Percentiles rank a stretch among this genome's conserved stretches.
These are phyloP conservation scores for Aphelocoma californica DNA, from an alignment of 2,797 vertebrate species.

Conservation along the genomic window DNA sequence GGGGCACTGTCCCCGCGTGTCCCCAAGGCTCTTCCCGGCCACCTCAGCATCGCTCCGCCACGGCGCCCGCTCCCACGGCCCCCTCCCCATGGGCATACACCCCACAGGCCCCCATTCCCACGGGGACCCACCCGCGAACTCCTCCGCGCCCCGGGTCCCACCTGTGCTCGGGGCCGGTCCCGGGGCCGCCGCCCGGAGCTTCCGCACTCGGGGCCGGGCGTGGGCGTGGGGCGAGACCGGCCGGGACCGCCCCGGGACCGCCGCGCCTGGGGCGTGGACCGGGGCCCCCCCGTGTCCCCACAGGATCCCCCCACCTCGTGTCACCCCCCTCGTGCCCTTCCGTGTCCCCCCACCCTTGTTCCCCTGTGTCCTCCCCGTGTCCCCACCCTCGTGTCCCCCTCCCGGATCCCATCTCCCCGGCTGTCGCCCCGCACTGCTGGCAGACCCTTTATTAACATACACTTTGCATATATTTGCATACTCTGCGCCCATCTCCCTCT, in stretches of 20 bases:
- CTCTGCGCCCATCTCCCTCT: too few species aligned
- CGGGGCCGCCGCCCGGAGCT: neutral
- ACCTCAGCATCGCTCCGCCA: neutral
- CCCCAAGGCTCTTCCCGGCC: neutral
- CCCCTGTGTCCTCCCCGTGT: too few species aligned
- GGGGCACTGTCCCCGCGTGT: neutral
- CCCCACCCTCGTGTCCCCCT: neutral
- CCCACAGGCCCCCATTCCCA: neutral
- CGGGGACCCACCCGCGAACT: neutral
- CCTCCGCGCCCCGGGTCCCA: neutral
- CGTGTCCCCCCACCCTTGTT: neutral
- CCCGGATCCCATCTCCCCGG: neutral
- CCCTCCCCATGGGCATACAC: neutral
- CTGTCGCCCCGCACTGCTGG: too few species aligned
- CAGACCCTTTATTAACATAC: too few species aligned
- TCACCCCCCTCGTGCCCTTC: too few species aligned
- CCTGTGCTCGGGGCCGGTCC: neutral
- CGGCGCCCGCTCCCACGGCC: neutral
- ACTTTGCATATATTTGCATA: too few species aligned
- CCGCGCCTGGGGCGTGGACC: neutral
- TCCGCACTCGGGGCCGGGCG: neutral
- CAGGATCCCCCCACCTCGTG: neutral
- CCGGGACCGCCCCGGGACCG: neutral
- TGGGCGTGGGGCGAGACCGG: neutral
- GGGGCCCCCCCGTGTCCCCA: neutral